Percentiles rank a stretch among this genome's conserved stretches.
Conservation (phyloP, 1,140 invertebrate species). For the Pachyrhynchus sulphureomaculatus region DNA sequence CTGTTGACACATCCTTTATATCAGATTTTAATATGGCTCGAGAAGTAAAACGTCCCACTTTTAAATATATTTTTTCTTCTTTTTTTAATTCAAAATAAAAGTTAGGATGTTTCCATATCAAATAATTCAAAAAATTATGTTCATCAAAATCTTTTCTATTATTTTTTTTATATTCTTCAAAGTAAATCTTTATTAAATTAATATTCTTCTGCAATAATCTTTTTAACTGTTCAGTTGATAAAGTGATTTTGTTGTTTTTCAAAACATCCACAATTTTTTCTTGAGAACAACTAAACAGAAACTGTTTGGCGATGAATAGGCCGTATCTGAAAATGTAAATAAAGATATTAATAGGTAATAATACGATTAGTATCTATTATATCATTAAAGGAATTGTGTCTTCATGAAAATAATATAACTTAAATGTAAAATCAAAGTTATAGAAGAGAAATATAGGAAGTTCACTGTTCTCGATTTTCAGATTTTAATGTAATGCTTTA, state of each 20-base stretch:
- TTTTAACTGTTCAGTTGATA: slow-evolving; percentile 11
- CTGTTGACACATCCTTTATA: not conserved
- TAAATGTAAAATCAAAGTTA: too few relatives aligned
- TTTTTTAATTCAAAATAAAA: slow-evolving; percentile 9
- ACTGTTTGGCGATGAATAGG: slow-evolving; percentile 1
- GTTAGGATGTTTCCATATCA: slow-evolving; percentile 7
- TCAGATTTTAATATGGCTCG: not conserved
- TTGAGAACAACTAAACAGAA: slow-evolving; percentile 16
- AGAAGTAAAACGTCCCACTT: slow-evolving; percentile 9
- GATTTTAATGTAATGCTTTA: too few relatives aligned
- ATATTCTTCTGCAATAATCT: slow-evolving; percentile 12
- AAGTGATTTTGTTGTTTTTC: slow-evolving; percentile 1
- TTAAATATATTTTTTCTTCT: not conserved
- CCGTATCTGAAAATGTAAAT: slow-evolving; percentile 27
- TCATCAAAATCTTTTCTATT: not conserved
- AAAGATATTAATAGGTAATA: too few relatives aligned
- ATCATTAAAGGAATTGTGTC: too few relatives aligned
- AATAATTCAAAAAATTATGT: slow-evolving; percentile 5
- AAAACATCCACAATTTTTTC: not conserved
- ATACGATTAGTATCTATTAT: too few relatives aligned
- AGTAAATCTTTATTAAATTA: slow-evolving; percentile 11
- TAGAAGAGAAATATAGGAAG: too few relatives aligned
- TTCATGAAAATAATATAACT: too few relatives aligned
- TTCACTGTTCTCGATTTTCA: too few relatives aligned
- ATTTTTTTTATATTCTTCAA: slow-evolving; percentile 9